phyloP scores from a whole-genome alignment of 2,113 vertebrate species.

The Chascanopsetta lugubris region DNA sequence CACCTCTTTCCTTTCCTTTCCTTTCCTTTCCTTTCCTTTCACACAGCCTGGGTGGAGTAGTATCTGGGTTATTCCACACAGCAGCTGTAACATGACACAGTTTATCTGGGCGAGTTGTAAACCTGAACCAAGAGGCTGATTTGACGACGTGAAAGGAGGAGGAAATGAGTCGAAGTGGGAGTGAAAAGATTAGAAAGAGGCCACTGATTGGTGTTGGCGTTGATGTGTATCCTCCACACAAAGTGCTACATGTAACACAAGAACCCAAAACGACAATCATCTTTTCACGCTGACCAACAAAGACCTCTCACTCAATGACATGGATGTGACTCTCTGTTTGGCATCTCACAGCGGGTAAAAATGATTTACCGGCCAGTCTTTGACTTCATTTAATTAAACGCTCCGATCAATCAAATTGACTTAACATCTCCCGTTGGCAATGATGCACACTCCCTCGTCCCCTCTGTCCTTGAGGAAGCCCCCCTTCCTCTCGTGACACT shows the following conservation, averaged over 20 bases:
- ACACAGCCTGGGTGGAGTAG: constrained; percentile 61
- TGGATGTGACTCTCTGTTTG: not conserved
- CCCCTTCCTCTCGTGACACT: not conserved
- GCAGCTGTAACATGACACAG: constrained; percentile 65
- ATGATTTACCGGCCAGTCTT: constrained; percentile 33
- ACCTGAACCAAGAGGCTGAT: constrained; percentile 60
- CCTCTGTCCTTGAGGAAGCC: constrained; percentile 23
- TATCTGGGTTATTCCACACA: constrained; percentile 51
- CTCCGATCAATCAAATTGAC: constrained; percentile 24
- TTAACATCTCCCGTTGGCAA: constrained; percentile 17
- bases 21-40: constrained; percentile 45
- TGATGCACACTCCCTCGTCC: not conserved
- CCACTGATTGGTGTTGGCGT: constrained; percentile 27
- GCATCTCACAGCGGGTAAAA: constrained; percentile 11
- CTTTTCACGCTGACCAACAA: not conserved
- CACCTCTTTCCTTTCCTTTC: constrained; percentile 50
- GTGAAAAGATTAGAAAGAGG: constrained; percentile 35
- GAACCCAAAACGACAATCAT: not conserved
- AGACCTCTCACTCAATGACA: not conserved
- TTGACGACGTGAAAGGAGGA: constrained; percentile 32
- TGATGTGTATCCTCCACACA: not conserved
- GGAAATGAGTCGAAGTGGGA: constrained; percentile 26
- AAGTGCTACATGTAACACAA: not conserved
- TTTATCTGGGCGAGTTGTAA: constrained; percentile 56
- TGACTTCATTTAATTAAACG: constrained; percentile 16